phyloP scores from a whole-genome alignment of 2,797 vertebrate genomes.

The Myiotriccus ornatus region DNA sequence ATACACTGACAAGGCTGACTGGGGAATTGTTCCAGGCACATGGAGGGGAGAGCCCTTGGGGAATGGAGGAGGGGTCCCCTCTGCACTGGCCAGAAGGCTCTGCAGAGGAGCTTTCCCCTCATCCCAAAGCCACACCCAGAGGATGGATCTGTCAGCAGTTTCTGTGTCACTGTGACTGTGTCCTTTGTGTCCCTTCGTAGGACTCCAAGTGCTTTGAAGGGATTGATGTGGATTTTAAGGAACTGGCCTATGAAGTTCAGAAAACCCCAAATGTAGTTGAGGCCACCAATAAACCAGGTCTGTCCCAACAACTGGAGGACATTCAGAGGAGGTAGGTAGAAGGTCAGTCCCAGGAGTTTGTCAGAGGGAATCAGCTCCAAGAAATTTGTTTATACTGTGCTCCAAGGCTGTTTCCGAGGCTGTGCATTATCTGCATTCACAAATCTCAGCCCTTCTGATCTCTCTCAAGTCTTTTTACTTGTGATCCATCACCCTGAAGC shows the following conservation, averaged over 20 bases:
- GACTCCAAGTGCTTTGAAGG: constrained; percentile 89
- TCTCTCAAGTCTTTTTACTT: background rate
- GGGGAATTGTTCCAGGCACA: background rate
- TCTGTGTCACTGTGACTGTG: background rate
- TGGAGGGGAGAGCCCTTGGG: background rate
- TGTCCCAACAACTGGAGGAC: constrained; percentile 87
- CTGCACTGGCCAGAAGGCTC: background rate
- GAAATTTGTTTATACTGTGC: background rate
- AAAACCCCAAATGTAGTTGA: constrained; percentile 90
- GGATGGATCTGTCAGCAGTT: background rate
- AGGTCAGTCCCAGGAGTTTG: background rate
- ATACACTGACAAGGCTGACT: background rate
- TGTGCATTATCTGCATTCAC: background rate
- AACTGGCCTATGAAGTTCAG: constrained; percentile 78
- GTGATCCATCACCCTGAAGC: background rate
- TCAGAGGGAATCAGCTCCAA: background rate
- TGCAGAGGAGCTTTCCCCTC: background rate
- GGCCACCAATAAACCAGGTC: constrained; percentile 87
- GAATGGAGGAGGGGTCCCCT: background rate
- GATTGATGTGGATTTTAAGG: constrained; percentile 92
- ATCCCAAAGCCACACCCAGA: background rate
- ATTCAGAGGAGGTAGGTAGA: constrained; percentile 84
- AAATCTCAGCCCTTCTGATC: background rate
- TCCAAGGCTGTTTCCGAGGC: background rate
- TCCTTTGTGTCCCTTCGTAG: constrained; percentile 64